Evolutionary conservation across 2,888 invertebrate species (phyloP).

Genomic region (Frankliniella intonsa): DNA sequence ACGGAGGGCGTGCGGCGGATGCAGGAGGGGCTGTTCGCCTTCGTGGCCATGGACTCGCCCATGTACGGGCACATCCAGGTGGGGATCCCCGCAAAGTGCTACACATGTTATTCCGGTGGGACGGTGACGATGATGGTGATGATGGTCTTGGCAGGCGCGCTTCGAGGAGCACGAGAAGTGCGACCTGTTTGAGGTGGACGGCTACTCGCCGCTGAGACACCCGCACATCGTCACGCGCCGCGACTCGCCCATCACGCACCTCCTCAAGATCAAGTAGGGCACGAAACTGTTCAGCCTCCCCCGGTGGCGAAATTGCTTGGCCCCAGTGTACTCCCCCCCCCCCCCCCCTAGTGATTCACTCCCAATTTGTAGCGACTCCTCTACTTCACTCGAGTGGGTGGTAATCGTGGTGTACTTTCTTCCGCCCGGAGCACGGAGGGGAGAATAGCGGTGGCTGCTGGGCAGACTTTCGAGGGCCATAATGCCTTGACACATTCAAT

Average conservation of each 20-base stretch:
- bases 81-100: not conserved
- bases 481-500: not conserved
- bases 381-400: not conserved
- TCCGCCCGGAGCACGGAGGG: not conserved
- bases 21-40: conserved; percentile 15
- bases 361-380: not conserved
- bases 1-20: conserved; percentile 6
- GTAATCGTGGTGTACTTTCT: not conserved
- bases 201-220: not conserved
- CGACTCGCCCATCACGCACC: not conserved
- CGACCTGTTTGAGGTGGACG: not conserved
- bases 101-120: not conserved
- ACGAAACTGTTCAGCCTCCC: not conserved
- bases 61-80: not conserved
- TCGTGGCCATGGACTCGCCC: not conserved
- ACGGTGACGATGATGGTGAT: not conserved
- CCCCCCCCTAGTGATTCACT: not conserved
- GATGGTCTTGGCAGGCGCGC: not conserved
- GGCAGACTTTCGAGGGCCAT: not conserved
- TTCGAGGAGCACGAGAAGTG: conserved; percentile 16
- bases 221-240: not conserved
- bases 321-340: too few relatives aligned
- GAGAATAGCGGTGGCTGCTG: not conserved
- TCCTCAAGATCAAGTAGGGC: not conserved
- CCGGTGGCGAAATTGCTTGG: not conserved